A percentile compares a stretch with the other conserved stretches of the same genome.
These are phyloP conservation scores for Microplitis manilae DNA, from an alignment of 2,888 invertebrate species.

Conservation along the genomic window DNA sequence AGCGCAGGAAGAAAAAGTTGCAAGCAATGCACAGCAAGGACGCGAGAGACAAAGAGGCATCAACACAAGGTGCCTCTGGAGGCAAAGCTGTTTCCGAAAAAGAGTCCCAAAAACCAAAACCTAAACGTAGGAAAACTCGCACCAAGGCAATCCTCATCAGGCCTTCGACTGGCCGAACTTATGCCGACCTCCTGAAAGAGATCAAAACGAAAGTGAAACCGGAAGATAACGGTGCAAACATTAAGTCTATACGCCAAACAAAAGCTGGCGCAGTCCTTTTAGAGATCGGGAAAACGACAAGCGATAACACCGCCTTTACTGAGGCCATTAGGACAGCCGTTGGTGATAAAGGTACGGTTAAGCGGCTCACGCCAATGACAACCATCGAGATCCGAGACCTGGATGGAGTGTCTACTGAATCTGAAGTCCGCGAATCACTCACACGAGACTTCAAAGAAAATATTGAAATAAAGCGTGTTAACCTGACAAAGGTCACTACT, in stretches of 20 bases:
- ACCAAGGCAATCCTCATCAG: background rate
- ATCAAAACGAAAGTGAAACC: background rate
- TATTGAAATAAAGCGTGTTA: conserved; percentile 23
- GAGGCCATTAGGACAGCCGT: too few relatives aligned
- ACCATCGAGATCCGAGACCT: conserved; percentile 34
- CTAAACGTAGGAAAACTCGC: background rate
- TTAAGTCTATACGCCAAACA: background rate
- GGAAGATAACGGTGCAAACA: background rate
- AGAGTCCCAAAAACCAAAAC: background rate
- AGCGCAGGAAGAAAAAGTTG: too few relatives aligned
- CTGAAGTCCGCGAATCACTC: conserved; percentile 15
- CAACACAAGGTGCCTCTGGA: too few relatives aligned
- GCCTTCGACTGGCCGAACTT: background rate
- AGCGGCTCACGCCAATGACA: conserved; percentile 15
- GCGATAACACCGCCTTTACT: too few relatives aligned
- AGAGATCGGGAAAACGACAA: background rate
- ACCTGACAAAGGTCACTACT: conserved; percentile 28
- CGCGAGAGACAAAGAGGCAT: too few relatives aligned
- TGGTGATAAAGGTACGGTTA: conserved; percentile 15
- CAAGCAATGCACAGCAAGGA: too few relatives aligned
- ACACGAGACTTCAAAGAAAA: conserved; percentile 5
- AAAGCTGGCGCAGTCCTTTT: background rate
- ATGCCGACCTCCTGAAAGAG: background rate
- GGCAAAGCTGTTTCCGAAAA: too few relatives aligned
- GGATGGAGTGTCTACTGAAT: conserved; percentile 17